These are phyloP conservation scores for Pedetes capensis DNA, from an alignment of 2,113 vertebrate genomes.

Conservation along the genomic window DNA sequence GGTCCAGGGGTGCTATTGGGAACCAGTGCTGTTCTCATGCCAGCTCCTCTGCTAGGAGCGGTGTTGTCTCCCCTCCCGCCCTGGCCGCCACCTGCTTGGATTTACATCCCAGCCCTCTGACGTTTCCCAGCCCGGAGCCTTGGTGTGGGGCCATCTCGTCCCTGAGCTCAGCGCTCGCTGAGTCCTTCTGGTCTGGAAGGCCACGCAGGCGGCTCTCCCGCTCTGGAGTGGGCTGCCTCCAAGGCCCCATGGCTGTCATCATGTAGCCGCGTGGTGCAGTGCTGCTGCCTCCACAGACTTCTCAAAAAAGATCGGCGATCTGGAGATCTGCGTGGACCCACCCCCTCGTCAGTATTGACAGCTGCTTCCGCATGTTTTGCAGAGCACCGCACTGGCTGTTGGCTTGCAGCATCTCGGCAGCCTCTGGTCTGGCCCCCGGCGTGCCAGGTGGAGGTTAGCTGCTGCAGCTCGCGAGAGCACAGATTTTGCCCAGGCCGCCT, in stretches of 20 bases:
- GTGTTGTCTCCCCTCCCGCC: neutral
- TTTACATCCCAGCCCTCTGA: neutral
- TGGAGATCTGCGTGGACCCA: neutral
- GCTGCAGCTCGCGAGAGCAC: fast-evolving
- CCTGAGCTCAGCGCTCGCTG: neutral
- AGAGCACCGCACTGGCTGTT: neutral
- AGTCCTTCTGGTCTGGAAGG: neutral
- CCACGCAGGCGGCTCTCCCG: fast-evolving
- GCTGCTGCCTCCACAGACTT: neutral
- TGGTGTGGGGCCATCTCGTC: neutral
- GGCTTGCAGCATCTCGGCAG: neutral
- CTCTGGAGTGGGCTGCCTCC: neutral
- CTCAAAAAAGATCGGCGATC: neutral
- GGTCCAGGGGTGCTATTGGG: neutral
- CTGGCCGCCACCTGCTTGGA: neutral
- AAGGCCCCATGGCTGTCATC: neutral
- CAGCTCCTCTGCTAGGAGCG: fast-evolving
- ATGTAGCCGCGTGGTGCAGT: fast-evolving
- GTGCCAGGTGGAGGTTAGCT: neutral
- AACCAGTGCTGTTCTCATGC: neutral
- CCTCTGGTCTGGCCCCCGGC: neutral
- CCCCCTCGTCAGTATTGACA: neutral
- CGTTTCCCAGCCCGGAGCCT: neutral
- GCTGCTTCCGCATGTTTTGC: neutral
- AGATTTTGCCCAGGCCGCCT: neutral